These are phyloP conservation scores for Napeogenes sylphis DNA, from an alignment of 2,888 invertebrate species.

Conservation along the genomic window DNA sequence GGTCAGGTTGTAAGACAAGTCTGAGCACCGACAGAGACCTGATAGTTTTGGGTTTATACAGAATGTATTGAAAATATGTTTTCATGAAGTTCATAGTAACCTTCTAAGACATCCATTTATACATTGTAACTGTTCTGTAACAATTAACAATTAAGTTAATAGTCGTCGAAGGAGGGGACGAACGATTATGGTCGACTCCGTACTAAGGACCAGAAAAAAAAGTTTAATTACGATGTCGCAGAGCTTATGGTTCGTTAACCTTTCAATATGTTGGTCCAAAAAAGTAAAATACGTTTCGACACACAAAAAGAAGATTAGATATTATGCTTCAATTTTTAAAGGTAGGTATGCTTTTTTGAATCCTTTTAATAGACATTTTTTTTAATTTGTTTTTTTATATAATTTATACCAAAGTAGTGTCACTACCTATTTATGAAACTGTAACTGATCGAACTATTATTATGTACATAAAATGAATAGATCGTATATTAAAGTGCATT, in stretches of 20 bases:
- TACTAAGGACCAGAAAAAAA: constrained; percentile 60
- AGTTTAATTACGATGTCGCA: constrained; percentile 53
- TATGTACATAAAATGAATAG: constrained; percentile 28
- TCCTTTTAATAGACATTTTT: too few species aligned
- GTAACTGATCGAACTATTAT: too few species aligned
- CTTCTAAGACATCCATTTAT: background rate
- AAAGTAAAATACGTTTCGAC: constrained; percentile 10
- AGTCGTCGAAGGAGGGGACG: constrained; percentile 43
- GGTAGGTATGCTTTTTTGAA: too few species aligned
- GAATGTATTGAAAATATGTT: constrained; percentile 2
- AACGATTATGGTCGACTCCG: constrained; percentile 50
- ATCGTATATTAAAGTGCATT: constrained; percentile 40
- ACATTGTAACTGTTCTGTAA: constrained; percentile 21
- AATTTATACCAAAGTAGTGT: too few species aligned
- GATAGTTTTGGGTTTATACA: constrained; percentile 31
- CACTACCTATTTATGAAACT: too few species aligned
- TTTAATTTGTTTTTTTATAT: too few species aligned
- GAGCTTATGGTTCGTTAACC: constrained; percentile 50
- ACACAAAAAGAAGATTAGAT: constrained; percentile 1
- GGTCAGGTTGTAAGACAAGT: constrained; percentile 47
- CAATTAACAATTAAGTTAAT: constrained; percentile 55
- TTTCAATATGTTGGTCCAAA: constrained; percentile 16
- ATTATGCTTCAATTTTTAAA: too few species aligned
- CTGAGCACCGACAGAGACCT: constrained; percentile 36
- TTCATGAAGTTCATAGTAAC: background rate